Base-by-base conservation (phyloP, 2,797 vertebrate genomes). In the Liparis tanakae region DNA sequence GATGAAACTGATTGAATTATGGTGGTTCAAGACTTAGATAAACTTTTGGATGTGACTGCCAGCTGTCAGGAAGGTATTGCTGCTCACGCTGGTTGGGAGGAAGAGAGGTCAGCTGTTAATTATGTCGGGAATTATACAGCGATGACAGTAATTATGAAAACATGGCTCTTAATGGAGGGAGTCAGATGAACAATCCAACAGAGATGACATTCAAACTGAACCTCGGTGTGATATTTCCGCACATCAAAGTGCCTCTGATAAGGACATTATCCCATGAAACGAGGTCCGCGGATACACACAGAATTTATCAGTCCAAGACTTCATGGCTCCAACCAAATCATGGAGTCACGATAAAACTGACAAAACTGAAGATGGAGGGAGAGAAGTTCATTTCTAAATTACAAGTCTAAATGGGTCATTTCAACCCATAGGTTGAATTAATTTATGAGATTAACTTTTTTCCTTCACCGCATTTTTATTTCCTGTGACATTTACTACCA, bases 1-100 rank as follows among this genome's bases (percentile, higher is more conserved):
- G 94, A 94, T 94, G 93, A 92, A 94, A 93, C 91, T 87, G 90
- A 94, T 91, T 88, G 89, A 93, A 93, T 91, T 91, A 92, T 94
- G 91, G 83, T 88, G 88, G 83, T 85, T 88, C 54, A 70, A 84
- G 79, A 89, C 89, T 84, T 7, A 77, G 93, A 93, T 92, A 90
- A 91, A 88, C 84, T 87, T 91, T 72, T n/a, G 81, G 83, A 79
- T 85, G 67, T 67, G 84, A 88, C 84, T 75, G 67, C 66, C 50
- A 37, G 75, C 80, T 80, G 72, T 79, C 53, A 15, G 36, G 69
- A 83, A 92, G 81, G 85, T 78, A 67, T 57, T 56, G 33, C 59
- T 10, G 62, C 72, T 69, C 67, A 18, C 33, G 20, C 54, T 5
- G 67, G 41, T 57, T 37, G 20, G 55, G 39, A 55, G 58, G 68